A percentile compares a stretch with the other conserved stretches of the same genome.
Evolutionary conservation across 2,888 invertebrate genomes (phyloP).

Genomic region (Ophion costatus): DNA sequence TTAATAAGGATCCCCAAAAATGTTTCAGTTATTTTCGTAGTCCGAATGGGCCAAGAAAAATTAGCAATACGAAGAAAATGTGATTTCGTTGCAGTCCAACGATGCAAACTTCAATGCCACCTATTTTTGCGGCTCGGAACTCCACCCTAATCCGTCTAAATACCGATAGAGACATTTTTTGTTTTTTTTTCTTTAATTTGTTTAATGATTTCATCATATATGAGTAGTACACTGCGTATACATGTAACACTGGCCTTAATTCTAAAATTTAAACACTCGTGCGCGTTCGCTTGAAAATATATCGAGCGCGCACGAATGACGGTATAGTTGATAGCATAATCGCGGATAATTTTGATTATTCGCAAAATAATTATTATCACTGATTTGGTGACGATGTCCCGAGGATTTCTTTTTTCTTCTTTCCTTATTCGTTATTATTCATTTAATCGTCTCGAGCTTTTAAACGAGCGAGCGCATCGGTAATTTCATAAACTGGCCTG

Average conservation of each 20-base stretch:
- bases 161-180: constrained; percentile 8
- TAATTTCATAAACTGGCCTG: constrained; percentile 40
- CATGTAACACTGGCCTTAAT: constrained; percentile 84
- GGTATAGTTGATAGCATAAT: constrained; percentile 52
- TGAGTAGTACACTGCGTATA: constrained; percentile 83
- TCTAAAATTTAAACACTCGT: constrained; percentile 80
- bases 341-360: constrained; percentile 67
- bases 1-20: no score
- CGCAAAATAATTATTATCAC: constrained; percentile 62
- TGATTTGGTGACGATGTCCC: constrained; percentile 57
- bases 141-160: background rate
- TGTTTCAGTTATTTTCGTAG: no score
- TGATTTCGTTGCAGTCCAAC: no score
- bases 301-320: constrained; percentile 56
- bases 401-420: constrained; percentile 30
- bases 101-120: no score
- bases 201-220: constrained; percentile 80
- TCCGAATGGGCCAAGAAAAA: no score
- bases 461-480: constrained; percentile 48
- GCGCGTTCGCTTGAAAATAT: constrained; percentile 60
- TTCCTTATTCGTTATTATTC: constrained; percentile 32
- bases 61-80: no score
- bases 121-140: background rate
- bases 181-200: constrained; percentile 63
- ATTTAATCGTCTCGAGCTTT: constrained; percentile 32